A percentile compares a stretch with the other conserved stretches of the same genome.
Conservation (phyloP, 2,888 invertebrate genomes). For the Anodontia alba region DNA sequence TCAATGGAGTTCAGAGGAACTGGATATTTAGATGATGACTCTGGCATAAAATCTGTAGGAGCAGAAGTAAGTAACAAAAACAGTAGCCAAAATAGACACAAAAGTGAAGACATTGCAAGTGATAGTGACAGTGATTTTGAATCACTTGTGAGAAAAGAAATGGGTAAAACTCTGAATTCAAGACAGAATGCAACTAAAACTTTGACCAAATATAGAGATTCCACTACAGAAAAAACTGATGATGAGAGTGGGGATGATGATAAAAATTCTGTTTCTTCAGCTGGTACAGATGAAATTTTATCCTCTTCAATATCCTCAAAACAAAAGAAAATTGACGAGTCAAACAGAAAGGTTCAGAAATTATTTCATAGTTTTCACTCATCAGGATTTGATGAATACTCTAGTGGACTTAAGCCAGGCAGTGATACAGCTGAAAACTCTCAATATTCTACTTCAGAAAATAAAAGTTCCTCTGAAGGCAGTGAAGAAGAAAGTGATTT, state of each 20-base stretch:
- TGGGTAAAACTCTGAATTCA: neutral
- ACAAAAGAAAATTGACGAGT: neutral
- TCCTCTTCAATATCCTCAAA: neutral
- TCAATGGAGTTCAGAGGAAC: neutral
- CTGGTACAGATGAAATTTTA: constrained; percentile 19
- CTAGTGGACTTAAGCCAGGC: constrained; percentile 18
- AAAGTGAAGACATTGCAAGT: neutral
- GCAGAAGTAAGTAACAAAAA: neutral
- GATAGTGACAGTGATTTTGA: constrained; percentile 39
- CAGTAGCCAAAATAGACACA: neutral
- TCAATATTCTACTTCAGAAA: neutral
- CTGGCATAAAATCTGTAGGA: neutral
- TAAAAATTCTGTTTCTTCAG: neutral
- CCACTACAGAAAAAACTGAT: neutral
- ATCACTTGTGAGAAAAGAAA: constrained; percentile 25
- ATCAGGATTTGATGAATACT: constrained; percentile 21
- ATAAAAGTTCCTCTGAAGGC: neutral
- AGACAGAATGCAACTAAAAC: neutral
- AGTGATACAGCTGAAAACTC: neutral
- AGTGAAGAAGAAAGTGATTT: constrained; percentile 32
- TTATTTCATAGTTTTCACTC: neutral
- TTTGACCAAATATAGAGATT: neutral
- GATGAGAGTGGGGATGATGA: neutral
- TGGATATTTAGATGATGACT: neutral
- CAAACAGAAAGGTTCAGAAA: neutral